Evolutionary conservation across 2,113 vertebrate species (phyloP), one percentile per base, ranked within the genome.

Genomic region (Callocephalon fimbriatum): DNA sequence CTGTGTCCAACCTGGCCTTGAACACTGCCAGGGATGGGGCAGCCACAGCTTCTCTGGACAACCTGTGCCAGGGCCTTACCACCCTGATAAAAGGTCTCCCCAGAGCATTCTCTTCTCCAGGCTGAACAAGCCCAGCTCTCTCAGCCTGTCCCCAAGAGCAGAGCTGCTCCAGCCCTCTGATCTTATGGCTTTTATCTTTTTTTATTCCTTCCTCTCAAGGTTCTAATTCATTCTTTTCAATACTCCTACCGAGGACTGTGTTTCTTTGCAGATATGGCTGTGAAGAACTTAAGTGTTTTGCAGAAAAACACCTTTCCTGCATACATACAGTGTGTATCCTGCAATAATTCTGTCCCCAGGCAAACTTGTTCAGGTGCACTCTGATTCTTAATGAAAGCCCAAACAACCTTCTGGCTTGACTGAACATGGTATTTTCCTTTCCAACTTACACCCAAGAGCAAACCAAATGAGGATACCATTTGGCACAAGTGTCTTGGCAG

Each of bases 401-500:
- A 66, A 62, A 37, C 22, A 66, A 47, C 44, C n/a, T 48, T 31
- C 2, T 7, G 62, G 31, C 27, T 13, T 90, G 74, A 81, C 44
- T 22, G 51, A 50, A 18, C 16, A n/a, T 12, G 19, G 25, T 32
- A 23, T 25, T 51, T 77, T 61, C 51, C 31, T 85, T 51, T 73
- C 29, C 58, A 74, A 2, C 18, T 85, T n/a, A 59, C 14, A n/a
- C 31, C 45, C 66, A 72, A 31, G n/a, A 89, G 44, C 37, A 84
- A 50, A 66, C 8, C 0, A 1, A 21, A 12, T 0, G 23, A 77
- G 61, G 27, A 56, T 2, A 50, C 27, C 23, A 12, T 50, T 35
- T 56, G 37, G 63, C 35, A 15, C 4, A 37, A 44, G 42, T 0
- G 0, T 16, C 40, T 31, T 23, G 35, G 72, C 59, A 79, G 66